A percentile compares a stretch with the other conserved stretches of the same genome.
Evolutionary conservation across 2,797 vertebrate genomes (phyloP).

Genomic region (Sciurus carolinensis): DNA sequence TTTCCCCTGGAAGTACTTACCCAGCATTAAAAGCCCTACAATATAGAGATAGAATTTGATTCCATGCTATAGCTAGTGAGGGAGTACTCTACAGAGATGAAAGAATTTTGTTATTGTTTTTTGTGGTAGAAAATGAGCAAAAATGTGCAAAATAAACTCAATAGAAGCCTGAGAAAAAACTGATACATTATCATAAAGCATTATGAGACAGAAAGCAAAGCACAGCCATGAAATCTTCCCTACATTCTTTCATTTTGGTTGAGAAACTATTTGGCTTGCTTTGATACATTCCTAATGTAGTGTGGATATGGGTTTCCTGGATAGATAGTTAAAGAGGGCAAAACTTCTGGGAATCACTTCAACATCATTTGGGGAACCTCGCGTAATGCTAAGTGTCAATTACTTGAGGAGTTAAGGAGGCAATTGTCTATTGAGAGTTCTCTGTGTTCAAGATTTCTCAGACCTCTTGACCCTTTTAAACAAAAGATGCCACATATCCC

Average conservation of each 20-base stretch:
- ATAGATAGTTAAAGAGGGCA: conserved; percentile 74
- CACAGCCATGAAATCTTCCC: conserved; percentile 68
- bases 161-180: conserved; percentile 70
- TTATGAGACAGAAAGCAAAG: conserved; percentile 64
- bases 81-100: conserved; percentile 40
- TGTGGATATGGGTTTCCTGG: conserved; percentile 86
- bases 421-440: neutral
- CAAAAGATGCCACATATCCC: neutral
- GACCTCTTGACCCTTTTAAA: neutral
- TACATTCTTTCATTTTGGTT: conserved; percentile 78
- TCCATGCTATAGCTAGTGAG: neutral
- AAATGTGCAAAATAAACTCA: conserved; percentile 62
- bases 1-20: conserved; percentile 56
- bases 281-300: conserved; percentile 85
- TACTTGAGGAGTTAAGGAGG: conserved; percentile 75
- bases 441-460: neutral
- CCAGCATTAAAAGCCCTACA: conserved; percentile 61
- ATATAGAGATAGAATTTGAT: conserved; percentile 67
- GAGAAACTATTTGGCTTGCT: conserved; percentile 80
- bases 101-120: conserved; percentile 49
- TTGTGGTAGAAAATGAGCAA: conserved; percentile 50
- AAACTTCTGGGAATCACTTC: conserved; percentile 76
- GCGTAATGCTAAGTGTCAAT: conserved; percentile 54
- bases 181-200: conserved; percentile 68
- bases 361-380: conserved; percentile 67